Conservation (phyloP, 2,113 vertebrate species). For the Leuciscus idus region DNA sequence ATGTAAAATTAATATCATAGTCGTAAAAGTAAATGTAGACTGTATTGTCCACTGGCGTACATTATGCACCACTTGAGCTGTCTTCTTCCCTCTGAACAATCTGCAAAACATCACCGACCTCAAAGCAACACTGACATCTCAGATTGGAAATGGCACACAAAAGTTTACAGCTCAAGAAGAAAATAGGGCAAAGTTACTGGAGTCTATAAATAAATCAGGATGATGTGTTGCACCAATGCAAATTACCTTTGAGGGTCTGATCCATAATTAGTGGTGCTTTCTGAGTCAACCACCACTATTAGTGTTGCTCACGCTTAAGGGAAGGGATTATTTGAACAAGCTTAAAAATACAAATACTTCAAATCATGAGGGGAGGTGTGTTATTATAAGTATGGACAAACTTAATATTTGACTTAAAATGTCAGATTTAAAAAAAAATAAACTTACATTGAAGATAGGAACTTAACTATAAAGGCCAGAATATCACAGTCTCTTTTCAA, state of each 20-base stretch:
- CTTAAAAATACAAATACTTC: not conserved
- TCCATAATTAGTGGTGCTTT: constrained; percentile 31
- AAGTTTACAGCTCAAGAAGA: constrained; percentile 10
- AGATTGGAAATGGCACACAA: constrained; percentile 22
- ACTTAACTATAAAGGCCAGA: not conserved
- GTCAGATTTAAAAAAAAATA: not conserved
- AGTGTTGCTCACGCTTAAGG: not conserved
- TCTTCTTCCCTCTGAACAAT: not conserved
- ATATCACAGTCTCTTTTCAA: not conserved
- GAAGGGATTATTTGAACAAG: not conserved
- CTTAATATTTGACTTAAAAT: not conserved
- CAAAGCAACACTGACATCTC: not conserved
- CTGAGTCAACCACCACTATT: not conserved
- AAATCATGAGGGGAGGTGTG: not conserved
- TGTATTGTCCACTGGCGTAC: not conserved
- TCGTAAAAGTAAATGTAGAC: not conserved
- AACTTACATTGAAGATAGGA: no score
- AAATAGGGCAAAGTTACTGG: constrained; percentile 23
- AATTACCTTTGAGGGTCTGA: constrained; percentile 30
- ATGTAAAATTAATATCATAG: not conserved
- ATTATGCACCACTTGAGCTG: not conserved
- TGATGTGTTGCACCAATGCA: not conserved
- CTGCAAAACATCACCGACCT: not conserved
- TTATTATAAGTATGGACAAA: not conserved
- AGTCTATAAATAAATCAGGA: constrained; percentile 30